phyloP scores from a whole-genome alignment of 2,888 invertebrate species.

The Eudemis profundana region DNA sequence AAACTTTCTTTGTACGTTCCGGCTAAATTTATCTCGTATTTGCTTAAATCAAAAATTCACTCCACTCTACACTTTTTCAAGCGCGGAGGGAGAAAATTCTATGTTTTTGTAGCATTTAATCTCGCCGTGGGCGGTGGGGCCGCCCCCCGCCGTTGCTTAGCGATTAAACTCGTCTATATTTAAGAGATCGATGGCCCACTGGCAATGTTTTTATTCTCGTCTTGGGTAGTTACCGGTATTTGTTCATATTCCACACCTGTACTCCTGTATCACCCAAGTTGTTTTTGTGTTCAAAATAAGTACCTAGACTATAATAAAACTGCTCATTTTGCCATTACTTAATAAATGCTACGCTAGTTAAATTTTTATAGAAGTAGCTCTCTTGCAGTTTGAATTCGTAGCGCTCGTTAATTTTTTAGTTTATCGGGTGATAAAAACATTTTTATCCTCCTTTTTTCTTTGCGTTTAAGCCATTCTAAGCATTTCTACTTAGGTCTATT shows the following conservation, averaged over 20 bases:
- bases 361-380: too few species aligned
- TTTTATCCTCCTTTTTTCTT: too few species aligned
- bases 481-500: too few species aligned
- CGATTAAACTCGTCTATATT: slow-evolving; percentile 70
- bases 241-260: slow-evolving; percentile 27
- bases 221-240: slow-evolving; percentile 22
- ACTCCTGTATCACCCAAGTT: background rate
- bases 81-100: slow-evolving; percentile 49
- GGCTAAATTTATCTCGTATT: slow-evolving; percentile 24
- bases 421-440: too few species aligned
- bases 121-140: slow-evolving; percentile 55
- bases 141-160: slow-evolving; percentile 56
- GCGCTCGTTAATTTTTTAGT: too few species aligned
- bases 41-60: slow-evolving; percentile 38
- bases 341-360: too few species aligned
- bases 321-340: too few species aligned
- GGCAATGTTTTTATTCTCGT: slow-evolving; percentile 36
- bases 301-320: too few species aligned
- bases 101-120: slow-evolving; percentile 66
- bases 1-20: slow-evolving; percentile 4
- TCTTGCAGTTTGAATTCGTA: too few species aligned
- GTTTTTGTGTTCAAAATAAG: too few species aligned
- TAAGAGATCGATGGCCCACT: slow-evolving; percentile 44
- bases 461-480: too few species aligned
- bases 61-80: slow-evolving; percentile 38